A percentile compares a stretch with the other conserved stretches of the same genome.
phyloP scores from a whole-genome alignment of 2,888 invertebrate genomes.

The Conomelus anceps region DNA sequence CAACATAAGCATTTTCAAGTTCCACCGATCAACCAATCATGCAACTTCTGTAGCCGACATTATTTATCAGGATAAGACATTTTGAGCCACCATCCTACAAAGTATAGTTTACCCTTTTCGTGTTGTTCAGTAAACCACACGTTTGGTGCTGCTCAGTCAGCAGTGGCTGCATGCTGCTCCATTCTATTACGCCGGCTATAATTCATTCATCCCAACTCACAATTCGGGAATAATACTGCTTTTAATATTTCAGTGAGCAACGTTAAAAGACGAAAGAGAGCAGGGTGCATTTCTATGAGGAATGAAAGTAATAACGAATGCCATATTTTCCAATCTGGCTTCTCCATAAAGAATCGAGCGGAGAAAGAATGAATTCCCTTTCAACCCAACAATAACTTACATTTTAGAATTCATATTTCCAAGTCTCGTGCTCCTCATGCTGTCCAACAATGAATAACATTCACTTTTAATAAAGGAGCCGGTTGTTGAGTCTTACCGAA shows the following conservation, averaged over 20 bases:
- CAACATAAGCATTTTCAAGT: background rate
- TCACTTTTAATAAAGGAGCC: background rate
- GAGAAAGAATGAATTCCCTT: background rate
- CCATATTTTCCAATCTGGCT: background rate
- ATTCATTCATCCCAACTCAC: background rate
- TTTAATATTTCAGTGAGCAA: background rate
- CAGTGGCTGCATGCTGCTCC: background rate
- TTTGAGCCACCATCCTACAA: too few species aligned
- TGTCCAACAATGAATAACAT: background rate
- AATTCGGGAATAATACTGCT: background rate
- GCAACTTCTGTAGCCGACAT: background rate
- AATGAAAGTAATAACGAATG: background rate
- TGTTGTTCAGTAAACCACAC: background rate
- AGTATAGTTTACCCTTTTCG: background rate
- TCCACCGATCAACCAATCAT: background rate
- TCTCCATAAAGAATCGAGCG: background rate
- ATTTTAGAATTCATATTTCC: background rate
- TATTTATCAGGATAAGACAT: too few species aligned
- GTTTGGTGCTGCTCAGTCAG: background rate
- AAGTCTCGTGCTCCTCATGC: background rate
- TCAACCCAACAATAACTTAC: background rate
- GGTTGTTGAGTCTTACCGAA: background rate
- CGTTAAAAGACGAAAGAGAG: background rate
- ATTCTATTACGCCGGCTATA: background rate
- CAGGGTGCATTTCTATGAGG: background rate